Evolutionary conservation across 2,888 invertebrate species (phyloP), one percentile per base, ranked within the genome.

Genomic region (Ischnus inquisitorius): DNA sequence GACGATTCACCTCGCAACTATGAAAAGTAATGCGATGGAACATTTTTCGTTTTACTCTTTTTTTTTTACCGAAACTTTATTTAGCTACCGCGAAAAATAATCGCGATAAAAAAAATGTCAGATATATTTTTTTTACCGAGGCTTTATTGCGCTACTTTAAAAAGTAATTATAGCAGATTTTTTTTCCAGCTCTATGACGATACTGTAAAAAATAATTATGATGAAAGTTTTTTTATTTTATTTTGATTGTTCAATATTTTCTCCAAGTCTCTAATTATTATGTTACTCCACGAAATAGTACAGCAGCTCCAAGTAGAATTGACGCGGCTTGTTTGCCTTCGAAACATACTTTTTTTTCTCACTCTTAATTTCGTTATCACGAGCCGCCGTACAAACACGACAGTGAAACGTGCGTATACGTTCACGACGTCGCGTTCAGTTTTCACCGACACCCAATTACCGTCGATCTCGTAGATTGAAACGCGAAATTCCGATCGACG

Each of bases 271-370:
- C 19, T 54, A 22, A 19, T 54, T 22, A 54, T 54, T 22, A 54
- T 22, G 54, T 22, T 22, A 22, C 8, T 1, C 54, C 19, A 54
- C 12, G 8, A 19, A 54, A 54, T 22, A 22, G 19, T 12, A 54
- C 12, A 22, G 22, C 10, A 10, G 3, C 51, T 8, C 16, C 8
- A 10, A 22, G 19, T 22, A 54, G 22, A 19, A 54, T 4, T 22
- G 25, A 72, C 71, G 14, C n/a, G 4, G 25, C 12, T 62, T 62
- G 72, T 72, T 60, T 41, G 60, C 57, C 28, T 25, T 12, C 60
- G 25, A 43, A 72, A 19, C 19, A 57, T 14, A 46, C 25, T 62
- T 74, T 74, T 46, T 48, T 74, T 74, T 74, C 28, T 48, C 34
- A 19, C 34, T 64, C 64, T 19, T 3, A 34, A 46, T 25, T 19